Percentiles rank a stretch among this genome's conserved stretches.
Evolutionary conservation across 1,140 invertebrate species (phyloP).

Genomic region (Psilanteris sp.): DNA sequence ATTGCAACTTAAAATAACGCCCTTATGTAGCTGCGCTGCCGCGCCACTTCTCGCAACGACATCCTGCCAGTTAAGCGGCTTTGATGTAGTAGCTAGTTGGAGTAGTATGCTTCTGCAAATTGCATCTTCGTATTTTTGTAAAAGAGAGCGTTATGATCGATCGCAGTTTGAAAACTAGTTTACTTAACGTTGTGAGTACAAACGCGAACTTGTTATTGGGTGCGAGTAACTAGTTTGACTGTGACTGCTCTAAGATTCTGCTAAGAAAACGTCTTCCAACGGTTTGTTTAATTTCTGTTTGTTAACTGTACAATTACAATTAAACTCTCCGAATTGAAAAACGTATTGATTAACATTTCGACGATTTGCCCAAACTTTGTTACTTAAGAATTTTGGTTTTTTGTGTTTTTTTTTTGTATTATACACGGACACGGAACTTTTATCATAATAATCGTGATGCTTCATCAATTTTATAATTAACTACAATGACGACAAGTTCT

Average conservation of each 20-base stretch:
- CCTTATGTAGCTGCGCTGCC: slow-evolving; percentile 34
- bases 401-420: too few relatives aligned
- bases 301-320: too few relatives aligned
- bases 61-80: slow-evolving; percentile 37
- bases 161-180: slow-evolving; percentile 32
- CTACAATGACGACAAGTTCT: slow-evolving; percentile 1
- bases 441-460: slow-evolving; percentile 4
- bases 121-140: slow-evolving; percentile 33
- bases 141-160: slow-evolving; percentile 18
- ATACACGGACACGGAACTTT: not conserved
- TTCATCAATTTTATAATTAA: slow-evolving; percentile 23
- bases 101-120: slow-evolving; percentile 13
- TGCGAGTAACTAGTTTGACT: slow-evolving; percentile 14
- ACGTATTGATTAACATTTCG: too few relatives aligned
- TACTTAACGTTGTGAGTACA: slow-evolving; percentile 4
- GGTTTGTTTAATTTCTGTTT: too few relatives aligned
- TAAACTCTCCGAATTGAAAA: too few relatives aligned
- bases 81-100: slow-evolving; percentile 30
- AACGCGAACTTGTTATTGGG: slow-evolving; percentile 3
- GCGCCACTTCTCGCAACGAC: slow-evolving; percentile 10
- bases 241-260: too few relatives aligned
- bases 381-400: too few relatives aligned
- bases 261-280: too few relatives aligned
- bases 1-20: slow-evolving; percentile 45
- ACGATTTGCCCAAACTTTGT: too few relatives aligned